phyloP scores from a whole-genome alignment of 2,113 vertebrate genomes.

The Syrrhaptes paradoxus region DNA sequence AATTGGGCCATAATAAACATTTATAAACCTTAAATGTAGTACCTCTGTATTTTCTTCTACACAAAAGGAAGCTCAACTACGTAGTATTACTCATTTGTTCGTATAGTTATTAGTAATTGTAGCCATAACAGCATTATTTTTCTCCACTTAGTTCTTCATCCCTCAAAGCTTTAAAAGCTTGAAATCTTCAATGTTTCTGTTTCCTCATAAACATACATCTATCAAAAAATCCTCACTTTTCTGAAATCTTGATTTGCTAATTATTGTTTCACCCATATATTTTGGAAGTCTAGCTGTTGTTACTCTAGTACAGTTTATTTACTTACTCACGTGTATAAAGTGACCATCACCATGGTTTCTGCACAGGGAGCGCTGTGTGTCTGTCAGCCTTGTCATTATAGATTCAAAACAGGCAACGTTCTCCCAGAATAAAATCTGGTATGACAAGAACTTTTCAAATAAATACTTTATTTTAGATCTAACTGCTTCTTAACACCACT shows the following conservation, averaged over 20 bases:
- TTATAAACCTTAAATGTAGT: not conserved
- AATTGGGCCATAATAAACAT: not conserved
- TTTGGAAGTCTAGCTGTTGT: not conserved
- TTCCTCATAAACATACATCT: not conserved
- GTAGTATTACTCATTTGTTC: not conserved
- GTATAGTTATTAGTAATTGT: not conserved
- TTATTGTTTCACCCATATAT: not conserved
- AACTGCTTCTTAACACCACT: not conserved
- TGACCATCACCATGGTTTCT: constrained; percentile 46
- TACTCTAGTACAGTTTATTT: not conserved
- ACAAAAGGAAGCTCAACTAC: not conserved
- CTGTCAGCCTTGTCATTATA: not conserved
- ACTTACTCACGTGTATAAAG: not conserved
- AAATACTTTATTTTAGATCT: not conserved
- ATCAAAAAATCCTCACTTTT: not conserved
- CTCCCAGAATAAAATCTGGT: not conserved
- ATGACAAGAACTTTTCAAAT: not conserved
- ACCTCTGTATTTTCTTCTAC: not conserved
- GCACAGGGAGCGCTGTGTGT: not conserved
- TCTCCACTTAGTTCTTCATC: not conserved
- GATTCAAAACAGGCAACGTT: not conserved
- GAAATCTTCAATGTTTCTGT: not conserved
- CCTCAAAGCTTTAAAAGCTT: not conserved
- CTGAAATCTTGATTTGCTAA: not conserved
- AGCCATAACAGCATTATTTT: not conserved